Percentiles rank a stretch among this genome's conserved stretches.
These are phyloP conservation scores for Spodoptera frugiperda DNA, from an alignment of 1,140 invertebrate species.

Conservation along the genomic window DNA sequence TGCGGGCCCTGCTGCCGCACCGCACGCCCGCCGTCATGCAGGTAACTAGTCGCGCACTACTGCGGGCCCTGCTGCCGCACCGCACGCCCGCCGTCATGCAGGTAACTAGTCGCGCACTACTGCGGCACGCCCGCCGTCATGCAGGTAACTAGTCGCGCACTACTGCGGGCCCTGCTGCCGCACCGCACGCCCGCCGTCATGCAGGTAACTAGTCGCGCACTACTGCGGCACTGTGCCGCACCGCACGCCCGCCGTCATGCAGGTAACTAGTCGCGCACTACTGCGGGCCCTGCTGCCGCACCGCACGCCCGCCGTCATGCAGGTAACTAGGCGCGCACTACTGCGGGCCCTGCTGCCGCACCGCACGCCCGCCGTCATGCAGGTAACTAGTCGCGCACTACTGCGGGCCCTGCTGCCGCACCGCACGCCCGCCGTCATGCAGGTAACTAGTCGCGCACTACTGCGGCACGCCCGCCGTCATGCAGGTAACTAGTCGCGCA, in stretches of 20 bases:
- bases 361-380: conserved; percentile 54
- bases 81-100: conserved; percentile 59
- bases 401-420: conserved; percentile 59
- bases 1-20: conserved; percentile 59
- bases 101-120: no score
- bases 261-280: no score
- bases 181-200: conserved; percentile 26
- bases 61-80: conserved; percentile 41
- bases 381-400: no score
- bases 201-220: no score
- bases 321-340: no score
- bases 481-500: no score
- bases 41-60: conserved; percentile 58
- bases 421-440: conserved; percentile 36
- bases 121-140: conserved; percentile 52
- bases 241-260: conserved; percentile 54
- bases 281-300: conserved; percentile 59
- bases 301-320: conserved; percentile 36
- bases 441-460: no score
- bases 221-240: conserved; percentile 31
- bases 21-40: conserved; percentile 46
- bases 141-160: conserved; percentile 65
- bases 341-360: conserved; percentile 31
- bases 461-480: conserved; percentile 59
- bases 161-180: conserved; percentile 62